Evolutionary conservation across 2,113 vertebrate genomes (phyloP), one percentile per base, ranked within the genome.

Genomic region (Hoplias malabaricus): DNA sequence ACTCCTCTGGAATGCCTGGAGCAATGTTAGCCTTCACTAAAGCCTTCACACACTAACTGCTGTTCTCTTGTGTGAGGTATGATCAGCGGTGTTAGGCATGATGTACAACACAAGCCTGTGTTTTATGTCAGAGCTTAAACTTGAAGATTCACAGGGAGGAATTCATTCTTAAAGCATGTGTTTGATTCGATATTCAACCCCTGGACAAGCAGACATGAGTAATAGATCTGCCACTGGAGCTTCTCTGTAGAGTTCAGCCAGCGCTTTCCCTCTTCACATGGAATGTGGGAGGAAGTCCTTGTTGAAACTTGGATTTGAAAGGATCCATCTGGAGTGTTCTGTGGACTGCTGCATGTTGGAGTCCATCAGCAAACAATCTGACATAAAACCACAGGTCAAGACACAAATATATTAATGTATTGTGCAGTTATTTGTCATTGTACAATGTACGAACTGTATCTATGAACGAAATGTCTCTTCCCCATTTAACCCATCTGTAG

Each of bases 31-130:
- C 34, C 69, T 50, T 75, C 56, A 68, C 36, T 56, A 59, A 73
- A 54, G 73, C 2, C 4, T 34, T 82, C 70, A 71, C 72, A 68
- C 34, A 46, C 65, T 78, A 53, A 40, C 83, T 63, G 42, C 48
- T 80, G 73, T 76, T 80, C 73, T 75, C 79, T 42, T 10, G 48
- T 53, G 48, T 53, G 3, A 53, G 48, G 48, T 53, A 53, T 53
- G 48, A 53, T 5, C 48, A 53, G 7, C 10, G 48, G 48, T 9
- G 16, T 23, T 23, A 53, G n/a, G 48, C 48, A 23, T 53, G 48
- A 23, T 53, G 48, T 53, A 53, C 43, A 66, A n/a, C 33, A n/a
- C 25, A n/a, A 0, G 0, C 3, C n/a, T 40, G 73, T 19, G 53
- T 40, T 11, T 25, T 42, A n/a, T 6, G 16, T 16, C 34, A 59